Percentiles rank a stretch among this genome's conserved stretches.
These are phyloP conservation scores for Catajapyx aquilonaris DNA, from an alignment of 1,140 invertebrate genomes.

Conservation along the genomic window DNA sequence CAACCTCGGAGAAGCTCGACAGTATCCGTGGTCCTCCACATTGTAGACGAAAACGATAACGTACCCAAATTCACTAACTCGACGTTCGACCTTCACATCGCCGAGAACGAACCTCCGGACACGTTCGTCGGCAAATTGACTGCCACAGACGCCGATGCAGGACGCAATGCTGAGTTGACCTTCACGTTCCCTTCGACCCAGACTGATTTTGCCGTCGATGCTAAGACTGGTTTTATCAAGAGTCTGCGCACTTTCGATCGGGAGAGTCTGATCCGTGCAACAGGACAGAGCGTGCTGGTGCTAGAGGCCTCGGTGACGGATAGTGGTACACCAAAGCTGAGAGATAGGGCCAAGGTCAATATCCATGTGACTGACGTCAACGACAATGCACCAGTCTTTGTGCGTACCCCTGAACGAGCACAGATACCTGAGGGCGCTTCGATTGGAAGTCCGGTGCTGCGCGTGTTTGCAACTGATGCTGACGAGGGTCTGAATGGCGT, in stretches of 20 bases:
- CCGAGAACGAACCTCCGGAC: slow-evolving; percentile 72
- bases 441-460: slow-evolving; percentile 54
- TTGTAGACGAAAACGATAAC: slow-evolving; percentile 94
- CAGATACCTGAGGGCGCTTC: slow-evolving; percentile 63
- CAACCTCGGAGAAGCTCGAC: slow-evolving; percentile 47
- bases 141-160: slow-evolving; percentile 75
- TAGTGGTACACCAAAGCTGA: slow-evolving; percentile 54
- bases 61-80: slow-evolving; percentile 67
- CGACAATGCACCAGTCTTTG: slow-evolving; percentile 75
- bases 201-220: slow-evolving; percentile 68
- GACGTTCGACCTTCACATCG: slow-evolving; percentile 61
- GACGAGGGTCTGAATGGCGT: slow-evolving; percentile 82
- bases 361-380: slow-evolving; percentile 78
- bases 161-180: slow-evolving; percentile 73
- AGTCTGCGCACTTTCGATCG: slow-evolving; percentile 66
- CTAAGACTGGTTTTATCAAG: slow-evolving; percentile 77
- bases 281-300: slow-evolving; percentile 51
- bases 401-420: slow-evolving; percentile 55
- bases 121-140: slow-evolving; percentile 74
- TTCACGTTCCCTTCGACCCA: slow-evolving; percentile 57
- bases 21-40: slow-evolving; percentile 68
- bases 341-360: slow-evolving; percentile 71
- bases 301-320: slow-evolving; percentile 72
- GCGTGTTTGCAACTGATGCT: slow-evolving; percentile 63
- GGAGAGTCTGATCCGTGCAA: slow-evolving; percentile 51